phyloP scores from a whole-genome alignment of 2,113 vertebrate species.

The Nematolebias whitei region DNA sequence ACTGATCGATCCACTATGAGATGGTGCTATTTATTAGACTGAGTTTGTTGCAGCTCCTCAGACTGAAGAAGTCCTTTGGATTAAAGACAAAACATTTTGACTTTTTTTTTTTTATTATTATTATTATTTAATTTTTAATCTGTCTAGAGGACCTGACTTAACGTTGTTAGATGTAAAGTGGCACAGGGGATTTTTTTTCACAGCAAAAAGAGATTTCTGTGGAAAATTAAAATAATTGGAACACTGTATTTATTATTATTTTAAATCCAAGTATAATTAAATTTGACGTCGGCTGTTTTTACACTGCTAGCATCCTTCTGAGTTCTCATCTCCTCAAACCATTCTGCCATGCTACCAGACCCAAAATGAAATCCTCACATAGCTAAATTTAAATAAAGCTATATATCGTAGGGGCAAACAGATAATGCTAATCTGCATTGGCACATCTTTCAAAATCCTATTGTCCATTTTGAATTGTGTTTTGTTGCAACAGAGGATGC shows the following conservation, averaged over 20 bases:
- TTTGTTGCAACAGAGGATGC: constrained; percentile 3
- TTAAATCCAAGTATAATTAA: constrained; percentile 16
- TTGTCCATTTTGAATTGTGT: constrained; percentile 16
- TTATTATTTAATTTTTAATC: too few relatives aligned
- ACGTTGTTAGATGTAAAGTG: too few relatives aligned
- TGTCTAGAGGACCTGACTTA: too few relatives aligned
- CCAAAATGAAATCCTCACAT: constrained; percentile 9
- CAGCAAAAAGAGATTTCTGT: too few relatives aligned
- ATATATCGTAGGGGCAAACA: constrained; percentile 7
- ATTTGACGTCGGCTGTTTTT: constrained; percentile 27
- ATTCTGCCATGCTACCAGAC: constrained; percentile 26
- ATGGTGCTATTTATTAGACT: too few relatives aligned
- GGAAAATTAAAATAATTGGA: too few relatives aligned
- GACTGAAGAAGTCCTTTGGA: too few relatives aligned
- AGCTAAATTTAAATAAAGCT: constrained; percentile 30
- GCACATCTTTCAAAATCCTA: constrained; percentile 1
- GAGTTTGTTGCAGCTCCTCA: too few relatives aligned
- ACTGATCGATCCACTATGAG: too few relatives aligned
- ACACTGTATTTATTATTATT: constrained; percentile 13
- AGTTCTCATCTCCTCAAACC: constrained; percentile 35
- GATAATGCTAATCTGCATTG: constrained; percentile 17
- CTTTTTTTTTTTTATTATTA: too few relatives aligned
- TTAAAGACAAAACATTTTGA: too few relatives aligned
- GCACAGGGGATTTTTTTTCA: too few relatives aligned
- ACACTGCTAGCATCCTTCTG: neutral